Conservation (phyloP, 2,113 vertebrate species). For the Prionailurus viverrinus region DNA sequence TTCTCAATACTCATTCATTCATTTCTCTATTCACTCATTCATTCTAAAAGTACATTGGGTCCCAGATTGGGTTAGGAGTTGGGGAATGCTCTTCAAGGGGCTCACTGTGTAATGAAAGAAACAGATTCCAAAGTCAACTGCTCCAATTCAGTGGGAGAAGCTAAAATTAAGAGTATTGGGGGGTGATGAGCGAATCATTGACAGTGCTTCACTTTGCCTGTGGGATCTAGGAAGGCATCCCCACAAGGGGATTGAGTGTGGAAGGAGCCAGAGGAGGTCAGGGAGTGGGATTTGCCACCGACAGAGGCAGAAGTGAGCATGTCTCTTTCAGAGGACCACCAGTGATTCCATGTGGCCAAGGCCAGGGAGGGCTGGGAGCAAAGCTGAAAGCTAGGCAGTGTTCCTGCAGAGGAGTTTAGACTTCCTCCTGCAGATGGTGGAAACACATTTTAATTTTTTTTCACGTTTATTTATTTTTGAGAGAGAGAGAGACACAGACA, state of each 20-base stretch:
- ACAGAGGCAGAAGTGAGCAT: background rate
- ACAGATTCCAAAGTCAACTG: background rate
- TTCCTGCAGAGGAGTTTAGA: background rate
- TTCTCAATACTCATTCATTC: background rate
- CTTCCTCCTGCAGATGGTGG: background rate
- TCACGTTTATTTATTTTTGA: too few relatives aligned
- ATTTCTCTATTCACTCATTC: background rate
- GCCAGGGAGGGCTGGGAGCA: background rate
- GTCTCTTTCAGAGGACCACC: background rate
- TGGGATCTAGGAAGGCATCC: background rate
- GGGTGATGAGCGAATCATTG: background rate
- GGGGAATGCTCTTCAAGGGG: background rate
- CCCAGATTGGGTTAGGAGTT: background rate
- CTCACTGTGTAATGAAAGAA: background rate
- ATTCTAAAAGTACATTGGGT: background rate
- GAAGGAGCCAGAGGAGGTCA: background rate
- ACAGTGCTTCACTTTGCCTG: background rate
- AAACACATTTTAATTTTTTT: background rate
- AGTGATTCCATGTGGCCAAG: accelerated
- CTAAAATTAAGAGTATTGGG: background rate
- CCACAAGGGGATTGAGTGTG: background rate
- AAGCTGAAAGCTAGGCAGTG: background rate
- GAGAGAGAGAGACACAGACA: too few relatives aligned
- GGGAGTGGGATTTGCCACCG: background rate
- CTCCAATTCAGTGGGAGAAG: background rate